phyloP scores from a whole-genome alignment of 1,140 invertebrate species.

The Drosophila pruinosa region DNA sequence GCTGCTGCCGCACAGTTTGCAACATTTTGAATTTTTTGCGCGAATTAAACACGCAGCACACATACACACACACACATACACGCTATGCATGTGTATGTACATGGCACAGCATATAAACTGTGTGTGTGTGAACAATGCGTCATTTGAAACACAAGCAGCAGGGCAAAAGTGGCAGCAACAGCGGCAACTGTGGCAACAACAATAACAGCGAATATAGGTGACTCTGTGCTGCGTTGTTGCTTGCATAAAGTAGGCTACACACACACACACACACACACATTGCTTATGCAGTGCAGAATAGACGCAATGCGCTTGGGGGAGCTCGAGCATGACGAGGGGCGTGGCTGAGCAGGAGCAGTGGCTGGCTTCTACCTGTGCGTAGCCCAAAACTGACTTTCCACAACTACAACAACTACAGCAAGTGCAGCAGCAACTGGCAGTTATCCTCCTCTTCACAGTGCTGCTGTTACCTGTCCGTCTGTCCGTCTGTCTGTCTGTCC shows the following conservation, averaged over 20 bases:
- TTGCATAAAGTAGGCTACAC: slow-evolving; percentile 50
- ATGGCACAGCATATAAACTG: slow-evolving; percentile 5
- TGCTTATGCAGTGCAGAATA: slow-evolving; percentile 59
- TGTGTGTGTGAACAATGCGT: slow-evolving; percentile 63
- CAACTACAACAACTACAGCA: neutral
- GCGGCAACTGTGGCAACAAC: slow-evolving; percentile 2
- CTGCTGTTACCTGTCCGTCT: neutral
- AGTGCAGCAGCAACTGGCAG: slow-evolving; percentile 17
- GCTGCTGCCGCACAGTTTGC: slow-evolving; percentile 31
- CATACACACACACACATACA: slow-evolving; percentile 9
- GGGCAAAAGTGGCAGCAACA: slow-evolving; percentile 49
- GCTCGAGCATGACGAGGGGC: slow-evolving; percentile 47
- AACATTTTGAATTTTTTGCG: slow-evolving; percentile 54
- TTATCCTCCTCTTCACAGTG: neutral
- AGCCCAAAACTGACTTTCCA: slow-evolving; percentile 32
- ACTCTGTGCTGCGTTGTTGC: slow-evolving; percentile 48
- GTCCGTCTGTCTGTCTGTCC: slow-evolving; percentile 10
- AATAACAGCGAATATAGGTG: slow-evolving; percentile 59
- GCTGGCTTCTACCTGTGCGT: slow-evolving; percentile 26
- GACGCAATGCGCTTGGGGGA: slow-evolving; percentile 41
- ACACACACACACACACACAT: slow-evolving; percentile 15
- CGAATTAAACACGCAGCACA: slow-evolving; percentile 72
- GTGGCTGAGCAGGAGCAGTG: slow-evolving; percentile 23
- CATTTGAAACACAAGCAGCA: slow-evolving; percentile 62
- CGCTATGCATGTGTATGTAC: slow-evolving; percentile 2